Evolutionary conservation across 2,113 vertebrate species (phyloP).

Genomic region (Callopanchax toddi): DNA sequence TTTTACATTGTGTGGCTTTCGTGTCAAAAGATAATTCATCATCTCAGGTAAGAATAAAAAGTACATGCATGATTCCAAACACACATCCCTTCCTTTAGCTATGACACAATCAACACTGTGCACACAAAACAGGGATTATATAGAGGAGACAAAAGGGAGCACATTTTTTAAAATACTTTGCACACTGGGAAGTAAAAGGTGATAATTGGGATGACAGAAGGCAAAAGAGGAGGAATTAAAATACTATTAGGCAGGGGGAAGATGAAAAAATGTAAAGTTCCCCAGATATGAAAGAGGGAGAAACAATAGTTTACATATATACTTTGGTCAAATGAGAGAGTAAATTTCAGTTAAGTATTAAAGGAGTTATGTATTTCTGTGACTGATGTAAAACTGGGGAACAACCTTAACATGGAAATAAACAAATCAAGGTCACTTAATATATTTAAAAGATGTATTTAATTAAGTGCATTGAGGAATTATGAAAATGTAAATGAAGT

Average conservation of each 20-base stretch:
- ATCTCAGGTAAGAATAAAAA: too few relatives aligned
- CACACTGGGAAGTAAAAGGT: slow-evolving; percentile 50
- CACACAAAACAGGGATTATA: slow-evolving; percentile 71
- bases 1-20: slow-evolving; percentile 3
- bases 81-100: slow-evolving; percentile 36
- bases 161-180: slow-evolving; percentile 34
- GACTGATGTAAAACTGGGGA: too few relatives aligned
- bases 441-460: too few relatives aligned
- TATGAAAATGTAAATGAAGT: too few relatives aligned
- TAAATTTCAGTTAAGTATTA: too few relatives aligned
- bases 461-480: too few relatives aligned
- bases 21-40: slow-evolving; percentile 18
- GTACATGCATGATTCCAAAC: not conserved
- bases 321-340: too few relatives aligned
- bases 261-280: not conserved
- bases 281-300: too few relatives aligned
- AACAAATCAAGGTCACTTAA: too few relatives aligned
- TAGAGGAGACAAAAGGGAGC: slow-evolving; percentile 48
- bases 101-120: slow-evolving; percentile 68
- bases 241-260: slow-evolving; percentile 4
- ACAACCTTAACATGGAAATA: too few relatives aligned
- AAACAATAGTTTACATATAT: too few relatives aligned
- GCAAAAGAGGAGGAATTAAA: slow-evolving; percentile 53
- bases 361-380: too few relatives aligned
- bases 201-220: slow-evolving; percentile 69